Conservation (phyloP, 2,888 invertebrate species). For the Hirtodrosophila trivittata region DNA sequence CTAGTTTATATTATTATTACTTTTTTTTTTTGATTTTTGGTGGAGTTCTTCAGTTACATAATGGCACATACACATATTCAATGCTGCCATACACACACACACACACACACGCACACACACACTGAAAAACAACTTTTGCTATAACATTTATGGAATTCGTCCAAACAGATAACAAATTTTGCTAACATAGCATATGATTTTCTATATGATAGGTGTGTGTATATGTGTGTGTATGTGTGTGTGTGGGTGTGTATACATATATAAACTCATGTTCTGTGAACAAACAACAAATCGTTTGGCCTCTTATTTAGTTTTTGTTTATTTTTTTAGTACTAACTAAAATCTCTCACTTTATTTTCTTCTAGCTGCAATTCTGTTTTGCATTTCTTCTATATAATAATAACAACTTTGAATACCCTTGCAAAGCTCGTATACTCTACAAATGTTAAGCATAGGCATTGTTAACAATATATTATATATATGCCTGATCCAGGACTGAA, state of each 20-base stretch:
- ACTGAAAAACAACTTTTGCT: constrained; percentile 44
- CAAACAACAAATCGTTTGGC: constrained; percentile 69
- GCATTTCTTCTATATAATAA: constrained; percentile 24
- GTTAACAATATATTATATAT: neutral
- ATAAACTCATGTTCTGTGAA: constrained; percentile 65
- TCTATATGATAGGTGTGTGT: constrained; percentile 33
- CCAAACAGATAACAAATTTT: constrained; percentile 69
- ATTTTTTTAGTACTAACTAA: constrained; percentile 35
- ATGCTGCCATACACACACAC: constrained; percentile 35
- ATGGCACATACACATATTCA: constrained; percentile 44
- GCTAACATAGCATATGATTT: constrained; percentile 66
- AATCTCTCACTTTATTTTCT: constrained; percentile 24
- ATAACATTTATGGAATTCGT: constrained; percentile 35
- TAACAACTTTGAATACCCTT: constrained; percentile 27
- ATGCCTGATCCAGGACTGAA: constrained; percentile 13
- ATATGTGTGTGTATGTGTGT: constrained; percentile 48
- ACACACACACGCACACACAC: constrained; percentile 21
- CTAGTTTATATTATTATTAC: constrained; percentile 17
- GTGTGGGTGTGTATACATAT: constrained; percentile 36
- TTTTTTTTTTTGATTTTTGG: constrained; percentile 10
- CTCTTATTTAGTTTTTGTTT: constrained; percentile 26
- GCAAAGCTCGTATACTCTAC: constrained; percentile 9
- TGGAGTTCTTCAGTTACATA: constrained; percentile 45
- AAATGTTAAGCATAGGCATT: too few species aligned
- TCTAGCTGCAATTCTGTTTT: constrained; percentile 40